These are phyloP conservation scores for Crenichthys baileyi DNA, from an alignment of 2,797 vertebrate species.

Conservation along the genomic window DNA sequence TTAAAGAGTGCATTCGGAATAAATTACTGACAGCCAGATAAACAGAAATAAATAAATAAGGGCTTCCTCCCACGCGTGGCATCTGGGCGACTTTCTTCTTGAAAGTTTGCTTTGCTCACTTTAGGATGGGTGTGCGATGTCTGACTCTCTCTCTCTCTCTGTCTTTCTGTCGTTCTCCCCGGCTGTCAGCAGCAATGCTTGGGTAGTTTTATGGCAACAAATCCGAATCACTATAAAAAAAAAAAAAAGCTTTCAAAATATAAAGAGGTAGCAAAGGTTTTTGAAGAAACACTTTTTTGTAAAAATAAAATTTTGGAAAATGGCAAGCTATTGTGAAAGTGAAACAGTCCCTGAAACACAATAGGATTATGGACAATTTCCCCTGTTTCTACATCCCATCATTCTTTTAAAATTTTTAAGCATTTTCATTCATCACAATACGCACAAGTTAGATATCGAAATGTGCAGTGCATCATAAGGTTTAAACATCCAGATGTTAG, in stretches of 20 bases:
- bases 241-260: conserved; percentile 21
- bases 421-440: neutral
- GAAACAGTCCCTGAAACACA: neutral
- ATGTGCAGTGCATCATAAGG: no score
- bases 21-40: conserved; percentile 83
- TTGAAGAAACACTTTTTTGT: neutral
- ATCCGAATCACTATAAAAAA: conserved; percentile 24
- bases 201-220: conserved; percentile 45
- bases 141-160: conserved; percentile 15
- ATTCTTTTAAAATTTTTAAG: neutral
- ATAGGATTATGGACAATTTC: neutral
- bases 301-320: conserved; percentile 11
- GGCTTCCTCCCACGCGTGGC: conserved; percentile 79
- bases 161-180: conserved; percentile 24
- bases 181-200: conserved; percentile 35
- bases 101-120: conserved; percentile 82
- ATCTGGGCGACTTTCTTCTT: conserved; percentile 79
- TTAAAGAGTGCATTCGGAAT: conserved; percentile 78
- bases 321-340: neutral
- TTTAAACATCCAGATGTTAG: no score
- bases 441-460: no score
- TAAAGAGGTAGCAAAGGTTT: conserved; percentile 18
- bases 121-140: conserved; percentile 64
- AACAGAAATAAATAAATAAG: conserved; percentile 85
- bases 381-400: neutral